Percentiles rank a stretch among this genome's conserved stretches.
Conservation (phyloP, 2,797 vertebrate genomes). For the Karalla daura region DNA sequence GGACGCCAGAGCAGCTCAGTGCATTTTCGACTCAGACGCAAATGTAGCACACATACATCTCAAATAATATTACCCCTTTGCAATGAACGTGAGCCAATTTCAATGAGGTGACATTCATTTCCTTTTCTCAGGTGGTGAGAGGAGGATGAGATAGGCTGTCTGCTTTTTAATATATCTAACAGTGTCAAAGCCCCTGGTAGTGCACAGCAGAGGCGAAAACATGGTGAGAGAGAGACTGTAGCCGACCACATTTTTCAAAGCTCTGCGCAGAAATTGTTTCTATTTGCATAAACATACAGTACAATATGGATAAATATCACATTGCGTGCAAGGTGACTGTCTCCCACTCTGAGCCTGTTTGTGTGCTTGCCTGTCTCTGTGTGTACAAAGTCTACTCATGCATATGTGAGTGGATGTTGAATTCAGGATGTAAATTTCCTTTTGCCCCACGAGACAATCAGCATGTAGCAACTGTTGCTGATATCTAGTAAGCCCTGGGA, state of each 20-base stretch:
- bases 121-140: slow-evolving; percentile 63
- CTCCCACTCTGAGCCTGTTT: slow-evolving; percentile 1
- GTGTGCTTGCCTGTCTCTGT: slow-evolving; percentile 1
- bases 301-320: slow-evolving; percentile 21
- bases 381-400: slow-evolving; percentile 5
- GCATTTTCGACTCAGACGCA: slow-evolving; percentile 12
- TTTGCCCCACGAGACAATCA: slow-evolving; percentile 1
- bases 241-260: slow-evolving; percentile 22
- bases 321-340: neutral
- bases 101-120: slow-evolving; percentile 72
- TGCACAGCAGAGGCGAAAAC: slow-evolving; percentile 26
- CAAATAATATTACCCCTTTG: slow-evolving; percentile 46
- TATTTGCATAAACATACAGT: slow-evolving; percentile 40
- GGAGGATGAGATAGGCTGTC: slow-evolving; percentile 55
- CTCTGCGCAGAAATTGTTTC: slow-evolving; percentile 20
- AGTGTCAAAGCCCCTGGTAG: slow-evolving; percentile 42
- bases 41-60: slow-evolving; percentile 34
- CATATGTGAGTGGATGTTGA: slow-evolving; percentile 21
- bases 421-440: slow-evolving; percentile 25
- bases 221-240: slow-evolving; percentile 19
- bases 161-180: slow-evolving; percentile 70
- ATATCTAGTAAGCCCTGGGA: neutral
- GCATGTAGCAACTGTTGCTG: slow-evolving; percentile 11
- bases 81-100: slow-evolving; percentile 57
- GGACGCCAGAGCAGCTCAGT: slow-evolving; percentile 12